Percentiles rank a stretch among this genome's conserved stretches.
Evolutionary conservation across 64 coral and sea anemone genomes (phyloP).

Genomic region (Hydrozoanthus tunicans): DNA sequence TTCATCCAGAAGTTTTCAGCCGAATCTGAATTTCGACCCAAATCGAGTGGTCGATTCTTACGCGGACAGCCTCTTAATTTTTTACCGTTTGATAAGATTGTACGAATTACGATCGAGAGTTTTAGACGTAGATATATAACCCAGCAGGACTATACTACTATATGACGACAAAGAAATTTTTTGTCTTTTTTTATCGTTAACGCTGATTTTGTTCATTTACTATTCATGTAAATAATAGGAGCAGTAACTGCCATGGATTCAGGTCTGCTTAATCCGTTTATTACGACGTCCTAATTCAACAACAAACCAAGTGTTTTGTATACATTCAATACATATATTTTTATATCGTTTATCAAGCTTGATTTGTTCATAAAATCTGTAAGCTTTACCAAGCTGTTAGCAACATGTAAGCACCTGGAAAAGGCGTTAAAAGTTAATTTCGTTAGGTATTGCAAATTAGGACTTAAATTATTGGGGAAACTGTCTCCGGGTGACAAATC

Average conservation of each 20-base stretch:
- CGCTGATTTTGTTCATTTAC: neutral
- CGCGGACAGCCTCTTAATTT: neutral
- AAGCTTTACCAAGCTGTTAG: neutral
- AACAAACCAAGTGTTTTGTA: neutral
- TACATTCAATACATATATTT: neutral
- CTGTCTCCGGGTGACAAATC: too few species aligned
- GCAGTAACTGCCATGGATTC: neutral
- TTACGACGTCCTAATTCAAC: neutral
- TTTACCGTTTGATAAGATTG: neutral
- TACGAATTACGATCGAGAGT: neutral
- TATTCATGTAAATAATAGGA: neutral
- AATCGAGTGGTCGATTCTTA: too few species aligned
- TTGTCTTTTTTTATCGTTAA: neutral
- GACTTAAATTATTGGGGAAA: too few species aligned
- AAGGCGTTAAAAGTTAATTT: neutral
- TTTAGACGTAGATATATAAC: neutral
- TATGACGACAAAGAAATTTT: neutral
- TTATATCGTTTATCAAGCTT: slow-evolving; percentile 1
- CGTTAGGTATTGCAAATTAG: neutral
- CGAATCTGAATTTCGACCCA: too few species aligned
- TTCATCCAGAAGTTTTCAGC: too few species aligned
- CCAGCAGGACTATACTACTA: neutral
- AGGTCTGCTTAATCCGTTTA: neutral
- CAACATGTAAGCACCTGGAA: neutral
- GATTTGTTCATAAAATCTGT: neutral